Evolutionary conservation across 2,888 invertebrate genomes (phyloP).

Genomic region (Leptogaster cylindrica): DNA sequence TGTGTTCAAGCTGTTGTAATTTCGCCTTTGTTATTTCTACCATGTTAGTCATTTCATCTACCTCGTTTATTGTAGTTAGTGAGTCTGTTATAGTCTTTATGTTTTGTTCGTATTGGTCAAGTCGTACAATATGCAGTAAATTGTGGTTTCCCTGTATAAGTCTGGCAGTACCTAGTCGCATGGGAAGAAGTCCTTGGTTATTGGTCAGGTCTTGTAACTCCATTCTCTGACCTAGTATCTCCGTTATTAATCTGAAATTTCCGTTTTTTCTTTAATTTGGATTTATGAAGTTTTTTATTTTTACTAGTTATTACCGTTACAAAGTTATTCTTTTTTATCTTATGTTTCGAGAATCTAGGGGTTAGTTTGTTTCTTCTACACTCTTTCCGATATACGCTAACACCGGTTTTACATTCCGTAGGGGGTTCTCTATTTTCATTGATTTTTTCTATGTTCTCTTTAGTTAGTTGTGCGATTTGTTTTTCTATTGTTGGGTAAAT

Average conservation of each 20-base stretch:
- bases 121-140: conserved; percentile 17
- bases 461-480: background rate
- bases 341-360: no score
- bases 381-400: no score
- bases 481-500: background rate
- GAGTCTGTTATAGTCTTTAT: no score
- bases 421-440: no score
- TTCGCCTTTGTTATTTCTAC: background rate
- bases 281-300: conserved; percentile 1
- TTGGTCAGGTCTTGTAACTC: background rate
- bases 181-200: background rate
- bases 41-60: no score
- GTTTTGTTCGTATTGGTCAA: no score
- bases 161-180: conserved; percentile 4
- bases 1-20: background rate
- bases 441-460: background rate
- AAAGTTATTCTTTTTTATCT: background rate
- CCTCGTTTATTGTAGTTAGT: no score
- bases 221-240: no score
- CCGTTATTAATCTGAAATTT: conserved; percentile 8
- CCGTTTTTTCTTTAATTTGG: conserved; percentile 6
- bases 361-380: no score
- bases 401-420: no score
- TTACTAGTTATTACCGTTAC: background rate
- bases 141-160: background rate